A percentile compares a stretch with the other conserved stretches of the same genome.
These are phyloP conservation scores for Standfussiana lucernea DNA, from an alignment of 2,888 invertebrate species.

Conservation along the genomic window DNA sequence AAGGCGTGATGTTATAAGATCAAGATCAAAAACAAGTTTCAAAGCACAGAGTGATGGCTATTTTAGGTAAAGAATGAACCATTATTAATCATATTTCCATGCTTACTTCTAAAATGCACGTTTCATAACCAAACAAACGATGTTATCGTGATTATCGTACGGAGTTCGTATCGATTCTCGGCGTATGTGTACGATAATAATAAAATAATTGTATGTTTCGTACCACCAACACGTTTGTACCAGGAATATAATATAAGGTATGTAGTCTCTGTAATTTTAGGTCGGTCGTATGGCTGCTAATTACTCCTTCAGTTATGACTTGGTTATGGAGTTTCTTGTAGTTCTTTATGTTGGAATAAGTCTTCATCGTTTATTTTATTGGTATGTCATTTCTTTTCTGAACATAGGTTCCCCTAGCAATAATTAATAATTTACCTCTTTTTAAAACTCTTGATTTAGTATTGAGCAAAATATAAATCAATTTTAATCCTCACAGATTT, in stretches of 20 bases:
- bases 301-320: conserved; percentile 26
- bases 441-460: background rate
- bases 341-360: background rate
- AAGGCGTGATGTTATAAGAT: background rate
- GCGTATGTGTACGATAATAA: conserved; percentile 26
- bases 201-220: conserved; percentile 41
- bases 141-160: conserved; percentile 38
- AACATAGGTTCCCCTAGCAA: too few species aligned
- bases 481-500: background rate
- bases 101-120: conserved; percentile 12
- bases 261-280: conserved; percentile 40
- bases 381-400: background rate
- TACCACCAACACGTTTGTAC: conserved; percentile 23
- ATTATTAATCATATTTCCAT: conserved; percentile 7
- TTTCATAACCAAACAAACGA: conserved; percentile 21
- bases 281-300: conserved; percentile 30
- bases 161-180: conserved; percentile 48
- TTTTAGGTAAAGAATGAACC: background rate
- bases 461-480: too few species aligned
- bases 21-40: background rate
- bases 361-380: background rate
- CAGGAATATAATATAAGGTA: conserved; percentile 20
- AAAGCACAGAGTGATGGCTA: background rate
- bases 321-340: conserved; percentile 11
- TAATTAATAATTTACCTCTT: background rate